Evolutionary conservation across 1,140 invertebrate genomes (phyloP).

Genomic region (Neodiprion fabricii): DNA sequence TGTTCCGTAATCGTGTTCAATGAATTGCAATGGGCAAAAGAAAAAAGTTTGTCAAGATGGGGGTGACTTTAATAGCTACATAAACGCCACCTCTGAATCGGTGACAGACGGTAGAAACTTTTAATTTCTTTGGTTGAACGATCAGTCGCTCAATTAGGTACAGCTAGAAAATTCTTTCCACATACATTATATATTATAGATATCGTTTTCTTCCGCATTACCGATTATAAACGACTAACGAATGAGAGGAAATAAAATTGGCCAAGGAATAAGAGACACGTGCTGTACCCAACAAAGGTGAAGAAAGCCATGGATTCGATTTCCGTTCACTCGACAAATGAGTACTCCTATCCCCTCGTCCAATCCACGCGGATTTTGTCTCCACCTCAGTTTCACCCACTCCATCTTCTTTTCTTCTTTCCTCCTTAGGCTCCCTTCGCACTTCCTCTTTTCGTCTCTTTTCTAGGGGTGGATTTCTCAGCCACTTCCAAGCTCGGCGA

Average conservation of each 20-base stretch:
- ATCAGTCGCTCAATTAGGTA: no score
- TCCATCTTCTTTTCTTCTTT: background rate
- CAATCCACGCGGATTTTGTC: background rate
- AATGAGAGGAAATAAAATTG: background rate
- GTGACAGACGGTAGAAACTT: background rate
- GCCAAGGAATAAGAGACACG: background rate
- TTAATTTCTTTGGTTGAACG: background rate
- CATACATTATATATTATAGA: background rate
- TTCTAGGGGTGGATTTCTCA: background rate
- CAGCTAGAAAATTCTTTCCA: no score
- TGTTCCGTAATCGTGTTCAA: background rate
- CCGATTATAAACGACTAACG: background rate
- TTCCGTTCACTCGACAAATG: slow-evolving; percentile 3
- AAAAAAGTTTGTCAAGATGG: background rate
- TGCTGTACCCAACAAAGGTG: background rate
- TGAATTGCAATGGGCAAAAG: background rate
- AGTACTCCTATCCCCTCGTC: background rate
- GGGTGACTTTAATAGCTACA: background rate
- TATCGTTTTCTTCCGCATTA: slow-evolving; percentile 2
- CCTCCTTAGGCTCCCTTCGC: background rate
- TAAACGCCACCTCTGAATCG: background rate
- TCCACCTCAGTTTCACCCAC: background rate
- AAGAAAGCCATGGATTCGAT: background rate
- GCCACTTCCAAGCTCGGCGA: no score
- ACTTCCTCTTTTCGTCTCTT: background rate